Evolutionary conservation across 2,797 vertebrate genomes (phyloP).

Genomic region (Anabas testudineus): DNA sequence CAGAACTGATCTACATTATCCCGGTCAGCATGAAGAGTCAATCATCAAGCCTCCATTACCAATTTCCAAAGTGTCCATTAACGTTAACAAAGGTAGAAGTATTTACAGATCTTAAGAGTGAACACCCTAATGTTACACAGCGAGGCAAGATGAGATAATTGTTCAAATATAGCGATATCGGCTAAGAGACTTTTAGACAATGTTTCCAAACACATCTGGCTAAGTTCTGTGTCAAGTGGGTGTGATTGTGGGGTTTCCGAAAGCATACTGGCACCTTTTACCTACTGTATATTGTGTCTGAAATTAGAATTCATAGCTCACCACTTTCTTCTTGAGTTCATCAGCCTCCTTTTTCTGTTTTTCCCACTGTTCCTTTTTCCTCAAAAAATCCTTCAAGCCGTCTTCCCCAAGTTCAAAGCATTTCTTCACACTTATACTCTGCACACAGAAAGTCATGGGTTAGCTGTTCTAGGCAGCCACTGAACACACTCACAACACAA

Average conservation of each 20-base stretch:
- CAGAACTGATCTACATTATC: neutral
- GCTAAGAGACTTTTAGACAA: neutral
- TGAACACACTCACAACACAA: neutral
- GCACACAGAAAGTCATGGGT: slow-evolving; percentile 23
- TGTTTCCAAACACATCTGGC: too few relatives aligned
- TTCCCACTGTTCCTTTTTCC: slow-evolving; percentile 70
- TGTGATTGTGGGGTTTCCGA: too few relatives aligned
- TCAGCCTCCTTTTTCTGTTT: slow-evolving; percentile 77
- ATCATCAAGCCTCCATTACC: neutral
- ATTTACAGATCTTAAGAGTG: neutral
- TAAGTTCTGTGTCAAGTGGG: too few relatives aligned
- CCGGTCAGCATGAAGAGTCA: neutral
- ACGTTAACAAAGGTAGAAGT: neutral
- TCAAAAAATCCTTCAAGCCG: slow-evolving; percentile 80
- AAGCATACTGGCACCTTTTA: too few relatives aligned
- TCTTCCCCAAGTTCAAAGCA: slow-evolving; percentile 89
- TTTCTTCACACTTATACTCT: slow-evolving; percentile 81
- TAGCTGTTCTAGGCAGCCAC: neutral
- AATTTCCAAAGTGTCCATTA: neutral
- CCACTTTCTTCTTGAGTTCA: slow-evolving; percentile 65
- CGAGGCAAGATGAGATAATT: neutral
- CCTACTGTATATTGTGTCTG: neutral
- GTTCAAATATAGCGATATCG: neutral
- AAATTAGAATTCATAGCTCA: slow-evolving; percentile 45
- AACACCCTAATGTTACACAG: neutral